These are phyloP conservation scores for Chloroceryle amazona DNA, from an alignment of 2,797 vertebrate genomes.

Conservation along the genomic window DNA sequence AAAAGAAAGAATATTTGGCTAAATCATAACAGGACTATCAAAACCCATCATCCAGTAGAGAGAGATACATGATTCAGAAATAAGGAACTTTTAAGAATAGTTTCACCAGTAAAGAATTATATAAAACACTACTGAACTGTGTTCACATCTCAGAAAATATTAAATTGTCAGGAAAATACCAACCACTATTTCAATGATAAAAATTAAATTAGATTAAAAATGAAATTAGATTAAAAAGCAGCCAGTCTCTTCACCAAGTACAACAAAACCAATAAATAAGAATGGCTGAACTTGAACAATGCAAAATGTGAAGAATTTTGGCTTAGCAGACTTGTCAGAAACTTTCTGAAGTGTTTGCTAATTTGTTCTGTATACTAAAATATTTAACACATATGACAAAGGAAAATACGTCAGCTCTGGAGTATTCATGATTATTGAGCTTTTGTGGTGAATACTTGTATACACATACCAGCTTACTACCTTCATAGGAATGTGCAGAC, in stretches of 20 bases:
- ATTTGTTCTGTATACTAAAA: not conserved
- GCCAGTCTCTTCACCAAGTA: not conserved
- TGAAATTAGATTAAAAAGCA: not conserved
- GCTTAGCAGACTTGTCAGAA: not conserved
- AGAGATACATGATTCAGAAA: not conserved
- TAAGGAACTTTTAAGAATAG: not conserved
- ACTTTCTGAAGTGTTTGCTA: not conserved
- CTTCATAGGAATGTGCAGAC: not conserved
- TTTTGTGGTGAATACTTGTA: not conserved
- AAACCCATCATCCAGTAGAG: not conserved
- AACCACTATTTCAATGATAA: not conserved
- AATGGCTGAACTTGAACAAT: not conserved
- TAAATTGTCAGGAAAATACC: not conserved
- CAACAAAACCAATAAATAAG: not conserved
- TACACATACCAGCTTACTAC: accelerated
- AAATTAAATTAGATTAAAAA: not conserved
- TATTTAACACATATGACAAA: not conserved
- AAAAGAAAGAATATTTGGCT: not conserved
- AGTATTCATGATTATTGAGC: not conserved
- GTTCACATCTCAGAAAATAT: not conserved
- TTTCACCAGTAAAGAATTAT: not conserved
- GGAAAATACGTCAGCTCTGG: not conserved
- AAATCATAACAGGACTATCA: not conserved
- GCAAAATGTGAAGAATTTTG: not conserved
- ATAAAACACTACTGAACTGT: not conserved